Base-by-base conservation (phyloP, 2,113 vertebrate genomes). In the Syngnathoides biaculeatus region DNA sequence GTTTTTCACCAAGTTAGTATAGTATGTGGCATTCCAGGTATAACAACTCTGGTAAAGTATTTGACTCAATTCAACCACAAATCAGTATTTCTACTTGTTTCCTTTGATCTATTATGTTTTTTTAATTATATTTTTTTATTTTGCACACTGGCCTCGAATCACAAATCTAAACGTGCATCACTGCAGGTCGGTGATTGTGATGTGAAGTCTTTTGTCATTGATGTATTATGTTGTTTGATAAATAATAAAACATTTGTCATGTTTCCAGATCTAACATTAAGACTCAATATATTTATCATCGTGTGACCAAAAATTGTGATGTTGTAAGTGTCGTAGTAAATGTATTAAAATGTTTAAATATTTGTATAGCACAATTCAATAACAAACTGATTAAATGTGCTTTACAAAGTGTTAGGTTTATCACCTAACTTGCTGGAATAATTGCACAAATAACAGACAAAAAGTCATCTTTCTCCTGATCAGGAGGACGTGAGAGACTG, bases 181-280 rank as follows among this genome's bases (percentile, higher is more conserved):
- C 88, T 89, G 90, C 87, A 75, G 88, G 89, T 69, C 89, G 76
- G 89, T 85, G 87, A 67, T 48, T 43, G 35, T 5, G 65, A 64
- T 74, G 43, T 80, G 60, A 35, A 70, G 64, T n/a, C 15, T 17
- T 60, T 59, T 53, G 55, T 64, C 27, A 19, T 64, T 65, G n/a
- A 52, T 74, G 73, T 60, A 30, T 52, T 68, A 48, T 56, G 75
- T 3, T 65, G 47, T 71, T 65, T 65, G 1, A 65, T n/a, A 47
- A 68, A 63, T 14, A 86, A 83, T 83, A 83, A 87, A 84, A 57
- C 7, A 17, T 47, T 80, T 60, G 27, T 72, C 26, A 62, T 57
- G 35, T 42, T 26, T 61, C 20, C 39, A 22, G 20, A 61, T 38
- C 40, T n/a, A 1, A 61, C 42, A 22, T 61, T 14, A 53, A 19